Evolutionary conservation across 1,140 invertebrate genomes (phyloP).

Genomic region (Dinothrombium tinctorium): DNA sequence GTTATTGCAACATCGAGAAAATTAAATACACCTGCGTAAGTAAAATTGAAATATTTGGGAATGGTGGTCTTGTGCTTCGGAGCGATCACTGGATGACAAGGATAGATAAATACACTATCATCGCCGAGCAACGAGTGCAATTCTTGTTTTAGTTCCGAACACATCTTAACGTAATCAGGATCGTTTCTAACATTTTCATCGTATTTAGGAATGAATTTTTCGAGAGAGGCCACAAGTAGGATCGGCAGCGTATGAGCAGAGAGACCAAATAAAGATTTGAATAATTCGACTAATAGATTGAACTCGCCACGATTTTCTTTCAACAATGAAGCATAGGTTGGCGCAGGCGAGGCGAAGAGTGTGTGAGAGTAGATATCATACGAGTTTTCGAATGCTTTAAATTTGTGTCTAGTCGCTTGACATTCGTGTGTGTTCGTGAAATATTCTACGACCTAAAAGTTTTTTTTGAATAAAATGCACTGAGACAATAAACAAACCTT

Average conservation of each 20-base stretch:
- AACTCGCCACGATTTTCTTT: no score
- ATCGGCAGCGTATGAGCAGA: not conserved
- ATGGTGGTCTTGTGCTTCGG: conserved; percentile 57
- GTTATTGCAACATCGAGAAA: conserved; percentile 24
- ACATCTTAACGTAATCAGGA: not conserved
- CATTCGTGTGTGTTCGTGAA: no score
- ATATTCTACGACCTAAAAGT: no score
- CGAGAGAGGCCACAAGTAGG: no score
- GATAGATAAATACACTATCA: conserved; percentile 35
- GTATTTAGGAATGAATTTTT: not conserved
- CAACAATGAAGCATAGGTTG: no score
- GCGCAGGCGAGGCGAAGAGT: no score
- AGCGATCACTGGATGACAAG: conserved; percentile 43
- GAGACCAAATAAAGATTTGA: conserved; percentile 34
- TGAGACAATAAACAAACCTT: no score
- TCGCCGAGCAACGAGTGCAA: conserved; percentile 26
- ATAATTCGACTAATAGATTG: no score
- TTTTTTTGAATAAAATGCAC: no score
- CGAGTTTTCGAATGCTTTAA: no score
- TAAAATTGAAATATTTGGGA: conserved; percentile 55
- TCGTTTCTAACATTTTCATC: not conserved
- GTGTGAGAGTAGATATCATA: conserved; percentile 5
- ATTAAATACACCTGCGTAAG: conserved; percentile 37
- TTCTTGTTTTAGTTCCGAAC: conserved; percentile 2
- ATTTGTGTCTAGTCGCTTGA: no score